Evolutionary conservation across 2,113 vertebrate species (phyloP).

Genomic region (Myiopsitta monachus): DNA sequence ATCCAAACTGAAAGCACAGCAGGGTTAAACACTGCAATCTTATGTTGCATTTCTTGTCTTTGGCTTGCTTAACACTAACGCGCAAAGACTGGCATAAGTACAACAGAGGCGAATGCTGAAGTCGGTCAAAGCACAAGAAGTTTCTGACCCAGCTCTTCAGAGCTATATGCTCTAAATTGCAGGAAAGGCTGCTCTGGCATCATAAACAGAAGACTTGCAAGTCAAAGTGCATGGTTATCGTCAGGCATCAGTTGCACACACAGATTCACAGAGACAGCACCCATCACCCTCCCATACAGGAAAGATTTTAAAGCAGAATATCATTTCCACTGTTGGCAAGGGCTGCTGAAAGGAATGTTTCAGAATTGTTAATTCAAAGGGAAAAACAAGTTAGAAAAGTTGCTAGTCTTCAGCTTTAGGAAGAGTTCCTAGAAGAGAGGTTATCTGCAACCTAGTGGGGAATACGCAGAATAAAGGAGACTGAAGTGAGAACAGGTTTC

Average conservation of each 20-base stretch:
- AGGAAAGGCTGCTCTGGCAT: neutral
- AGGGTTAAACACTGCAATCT: neutral
- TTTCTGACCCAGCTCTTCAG: neutral
- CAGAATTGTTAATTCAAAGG: constrained; percentile 21
- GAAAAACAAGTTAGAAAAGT: neutral
- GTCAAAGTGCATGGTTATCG: neutral
- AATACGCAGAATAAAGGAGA: neutral
- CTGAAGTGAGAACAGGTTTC: neutral
- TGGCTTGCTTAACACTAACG: neutral
- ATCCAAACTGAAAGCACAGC: neutral
- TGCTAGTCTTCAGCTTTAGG: constrained; percentile 4
- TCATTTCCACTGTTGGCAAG: neutral
- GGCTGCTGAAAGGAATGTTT: neutral
- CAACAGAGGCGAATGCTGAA: neutral
- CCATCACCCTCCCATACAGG: neutral
- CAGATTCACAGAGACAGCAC: neutral
- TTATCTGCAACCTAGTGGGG: neutral
- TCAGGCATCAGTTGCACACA: neutral
- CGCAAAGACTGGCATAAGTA: neutral
- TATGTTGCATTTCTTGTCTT: neutral
- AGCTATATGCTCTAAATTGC: neutral
- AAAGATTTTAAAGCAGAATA: neutral
- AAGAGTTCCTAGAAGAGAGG: neutral
- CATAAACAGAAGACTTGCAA: neutral
- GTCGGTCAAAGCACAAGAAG: neutral